Base-by-base conservation (phyloP, 2,113 vertebrate genomes). In the Cyprinodon tularosa region DNA sequence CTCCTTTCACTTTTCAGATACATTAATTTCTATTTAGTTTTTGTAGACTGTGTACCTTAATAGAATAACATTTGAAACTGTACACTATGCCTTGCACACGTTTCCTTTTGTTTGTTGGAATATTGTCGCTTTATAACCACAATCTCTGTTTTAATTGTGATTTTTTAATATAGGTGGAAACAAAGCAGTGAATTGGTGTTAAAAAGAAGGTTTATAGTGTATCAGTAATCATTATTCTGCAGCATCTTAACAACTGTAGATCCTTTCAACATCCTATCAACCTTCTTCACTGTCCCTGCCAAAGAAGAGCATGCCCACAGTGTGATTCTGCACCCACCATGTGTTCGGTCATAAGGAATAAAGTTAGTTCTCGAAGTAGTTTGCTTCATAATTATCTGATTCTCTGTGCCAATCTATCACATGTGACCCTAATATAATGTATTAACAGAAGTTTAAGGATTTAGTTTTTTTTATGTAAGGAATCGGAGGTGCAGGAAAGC, bases 401-500 rank as follows among this genome's bases (percentile, higher is more conserved):
- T 57, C 1, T 57, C n/a, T 9, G 6, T 57, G n/a, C 6, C n/a
- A 20, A 45, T 45, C 9, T 57, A 9, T 57, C 50, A 3, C 1
- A 57, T 9, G n/a, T n/a, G n/a, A 57, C 17, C 48, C 48, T 7
- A 57, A 57, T 57, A 20, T 8, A 57, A 57, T 57, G 9, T 10
- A 11, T 45, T 11, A 45, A 11, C 20, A 53, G 20, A 53, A 15
- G 50, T 17, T 53, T 17, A 53, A 53, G 50, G 50, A 7, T 29
- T 53, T 14, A 17, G 17, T 2, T 7, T 53, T 45, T 7, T 45
- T 22, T 69, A 62, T 69, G 12, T 71, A 45, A 59, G 40, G 50
- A 15, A 7, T 20, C 12, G 9, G 9, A 12, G 29, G 38, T 70
- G 47, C 80, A 88, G 77, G 68, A 88, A 87, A 87, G 60, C 4